Evolutionary conservation across 2,797 vertebrate species (phyloP), one percentile per base, ranked within the genome.

Genomic region (Oreochromis mossambicus): DNA sequence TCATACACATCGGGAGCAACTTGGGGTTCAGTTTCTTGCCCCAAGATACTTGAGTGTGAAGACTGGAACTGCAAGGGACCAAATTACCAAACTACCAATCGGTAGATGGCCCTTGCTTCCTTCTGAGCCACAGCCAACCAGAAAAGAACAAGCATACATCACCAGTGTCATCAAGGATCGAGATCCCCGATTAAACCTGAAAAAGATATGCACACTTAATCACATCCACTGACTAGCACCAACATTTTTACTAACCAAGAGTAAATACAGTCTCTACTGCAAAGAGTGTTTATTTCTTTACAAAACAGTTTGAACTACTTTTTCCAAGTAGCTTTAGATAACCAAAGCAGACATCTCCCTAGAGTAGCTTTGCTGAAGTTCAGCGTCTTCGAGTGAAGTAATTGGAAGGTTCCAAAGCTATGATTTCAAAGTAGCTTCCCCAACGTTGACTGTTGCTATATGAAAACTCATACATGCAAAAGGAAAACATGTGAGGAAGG

Each of bases 341-440:
- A 75, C 26, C 43, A 75, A 32, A 75, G 68, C 24, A 73, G 24
- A 73, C 41, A 29, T 5, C 68, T 73, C 68, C 24, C 68, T 73
- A 17, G 68, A 73, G 43, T 32, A 75, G 26, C 43, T 50, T 75
- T 50, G 68, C 43, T 75, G 68, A 75, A 75, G 68, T 75, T 75
- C 68, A 75, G 26, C 6, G 1, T 75, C 15, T 75, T 75, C 9
- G 26, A 75, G 68, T 75, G 68, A 75, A 75, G 43, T 32, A 75
- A 75, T n/a, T 48, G 43, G 24, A 48, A 75, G 26, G 41, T 75
- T 75, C 43, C 68, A 75, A 75, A 50, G 43, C 24, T 75, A 73
- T 73, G 43, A 73, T 73, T 73, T 73, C 68, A 73, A 73, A 73
- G 68, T 32, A 48, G 3, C 15, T 50, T 75, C 68, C 4, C 15